phyloP scores from a whole-genome alignment of 2,888 invertebrate genomes.

The Phalangium opilio region DNA sequence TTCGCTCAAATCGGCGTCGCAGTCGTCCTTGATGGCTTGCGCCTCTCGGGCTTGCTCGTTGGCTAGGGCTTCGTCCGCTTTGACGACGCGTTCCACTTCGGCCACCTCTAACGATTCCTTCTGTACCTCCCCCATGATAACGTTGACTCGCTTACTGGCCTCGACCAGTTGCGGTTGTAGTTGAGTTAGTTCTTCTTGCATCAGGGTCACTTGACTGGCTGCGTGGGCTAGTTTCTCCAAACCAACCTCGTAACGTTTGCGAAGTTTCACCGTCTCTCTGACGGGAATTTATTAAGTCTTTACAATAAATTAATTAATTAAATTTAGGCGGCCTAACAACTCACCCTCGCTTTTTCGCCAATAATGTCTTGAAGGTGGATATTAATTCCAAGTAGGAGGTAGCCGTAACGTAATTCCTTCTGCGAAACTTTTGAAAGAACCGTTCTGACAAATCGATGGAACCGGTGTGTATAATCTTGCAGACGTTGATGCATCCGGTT shows the following conservation, averaged over 20 bases:
- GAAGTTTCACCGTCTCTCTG: conserved; percentile 14
- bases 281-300: background rate
- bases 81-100: conserved; percentile 79
- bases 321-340: conserved; percentile 31
- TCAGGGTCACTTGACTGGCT: conserved; percentile 70
- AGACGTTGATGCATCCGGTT: conserved; percentile 56
- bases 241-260: conserved; percentile 56
- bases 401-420: conserved; percentile 57
- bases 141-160: conserved; percentile 78
- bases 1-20: conserved; percentile 87
- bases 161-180: conserved; percentile 75
- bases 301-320: too few species aligned
- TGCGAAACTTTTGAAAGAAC: conserved; percentile 42
- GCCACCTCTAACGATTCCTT: conserved; percentile 89
- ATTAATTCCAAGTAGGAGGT: conserved; percentile 83
- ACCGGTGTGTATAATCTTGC: conserved; percentile 68
- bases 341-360: conserved; percentile 33
- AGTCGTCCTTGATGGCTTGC: conserved; percentile 92
- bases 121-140: conserved; percentile 88
- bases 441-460: conserved; percentile 52
- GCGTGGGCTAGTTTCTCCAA: conserved; percentile 81
- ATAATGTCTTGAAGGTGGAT: conserved; percentile 59
- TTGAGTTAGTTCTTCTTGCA: conserved; percentile 69
- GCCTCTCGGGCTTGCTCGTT: conserved; percentile 82
- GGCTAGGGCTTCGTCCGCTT: conserved; percentile 83